These are phyloP conservation scores for Germaria angustata DNA, from an alignment of 2,888 invertebrate genomes.

Conservation along the genomic window DNA sequence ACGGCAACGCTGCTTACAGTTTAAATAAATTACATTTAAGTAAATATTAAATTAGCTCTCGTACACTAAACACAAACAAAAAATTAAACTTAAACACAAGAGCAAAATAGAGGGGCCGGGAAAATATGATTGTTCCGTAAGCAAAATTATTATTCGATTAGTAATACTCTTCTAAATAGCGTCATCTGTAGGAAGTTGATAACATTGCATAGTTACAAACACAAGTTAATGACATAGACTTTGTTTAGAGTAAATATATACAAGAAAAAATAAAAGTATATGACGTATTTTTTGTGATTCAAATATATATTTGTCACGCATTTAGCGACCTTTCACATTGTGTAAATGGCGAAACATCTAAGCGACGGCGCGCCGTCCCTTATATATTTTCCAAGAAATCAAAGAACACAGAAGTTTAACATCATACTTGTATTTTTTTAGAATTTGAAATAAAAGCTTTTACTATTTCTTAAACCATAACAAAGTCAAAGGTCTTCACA, in stretches of 20 bases:
- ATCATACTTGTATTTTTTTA: too few species aligned
- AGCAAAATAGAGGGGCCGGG: background rate
- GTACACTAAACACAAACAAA: background rate
- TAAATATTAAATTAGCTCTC: slow-evolving; percentile 2
- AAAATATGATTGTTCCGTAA: background rate
- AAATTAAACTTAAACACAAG: background rate
- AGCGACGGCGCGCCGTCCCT: background rate
- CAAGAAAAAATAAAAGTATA: background rate
- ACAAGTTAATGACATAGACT: background rate
- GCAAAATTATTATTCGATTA: background rate
- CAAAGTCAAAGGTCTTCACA: too few species aligned
- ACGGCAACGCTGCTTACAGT: too few species aligned
- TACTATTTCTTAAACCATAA: too few species aligned
- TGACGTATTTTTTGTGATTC: background rate
- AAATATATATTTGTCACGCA: slow-evolving; percentile 1
- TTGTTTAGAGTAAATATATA: background rate
- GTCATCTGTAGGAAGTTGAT: background rate
- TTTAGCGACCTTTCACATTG: background rate
- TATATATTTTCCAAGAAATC: background rate
- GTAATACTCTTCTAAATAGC: background rate
- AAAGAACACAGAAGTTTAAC: too few species aligned
- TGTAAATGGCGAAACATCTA: background rate
- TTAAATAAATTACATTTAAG: background rate
- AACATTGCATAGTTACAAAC: background rate
- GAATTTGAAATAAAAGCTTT: too few species aligned